Base-by-base conservation (phyloP, 2,888 invertebrate genomes). In the Psococerastis gibbosa region DNA sequence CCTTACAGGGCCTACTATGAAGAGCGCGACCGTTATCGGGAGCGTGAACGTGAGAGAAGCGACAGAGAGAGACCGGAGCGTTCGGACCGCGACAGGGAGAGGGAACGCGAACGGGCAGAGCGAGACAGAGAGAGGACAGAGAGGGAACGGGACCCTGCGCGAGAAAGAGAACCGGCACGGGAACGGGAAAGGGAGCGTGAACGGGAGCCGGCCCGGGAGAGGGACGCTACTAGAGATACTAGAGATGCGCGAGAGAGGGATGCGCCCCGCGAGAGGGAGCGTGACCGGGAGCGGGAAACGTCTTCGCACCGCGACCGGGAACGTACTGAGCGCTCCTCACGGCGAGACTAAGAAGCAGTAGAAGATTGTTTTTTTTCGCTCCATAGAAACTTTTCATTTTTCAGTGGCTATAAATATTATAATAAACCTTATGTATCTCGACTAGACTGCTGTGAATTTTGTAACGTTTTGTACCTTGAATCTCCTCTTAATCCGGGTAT, bases 231-330 rank as follows among this genome's bases (percentile, higher is more conserved):
- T 32, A 45, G 57, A 27, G 27, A 27, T 6, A 6, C 27, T 64
- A 70, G 68, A 55, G 75, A 52, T 60, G 78, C 65, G 58, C 69
- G 59, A 60, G 73, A 65, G 59, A 69, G 62, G 58, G 70, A 62
- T 52, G 52, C 63, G 59, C 69, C 57, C 60, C 62, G 67, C 55
- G 65, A 68, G 48, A 63, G 71, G 45, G 67, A 73, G 51, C 60
- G 69, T 38, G 70, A 70, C 56, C 60, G 69, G 45, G 69, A 71
- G 53, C 62, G 71, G 32, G 81, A 75, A 60, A 38, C 38, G n/a
- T 38, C 38, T 3, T 38, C 38, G 3, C 38, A 38, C 20, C 67
- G 75, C 16, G 75, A 77, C 55, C 67, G 75, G 48, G 73, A 73
- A 52, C 17, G 38, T 13, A 38, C 20, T 38, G 38, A 38, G 20